These are phyloP conservation scores for Solen grandis DNA, from an alignment of 1,140 invertebrate genomes.

Conservation along the genomic window DNA sequence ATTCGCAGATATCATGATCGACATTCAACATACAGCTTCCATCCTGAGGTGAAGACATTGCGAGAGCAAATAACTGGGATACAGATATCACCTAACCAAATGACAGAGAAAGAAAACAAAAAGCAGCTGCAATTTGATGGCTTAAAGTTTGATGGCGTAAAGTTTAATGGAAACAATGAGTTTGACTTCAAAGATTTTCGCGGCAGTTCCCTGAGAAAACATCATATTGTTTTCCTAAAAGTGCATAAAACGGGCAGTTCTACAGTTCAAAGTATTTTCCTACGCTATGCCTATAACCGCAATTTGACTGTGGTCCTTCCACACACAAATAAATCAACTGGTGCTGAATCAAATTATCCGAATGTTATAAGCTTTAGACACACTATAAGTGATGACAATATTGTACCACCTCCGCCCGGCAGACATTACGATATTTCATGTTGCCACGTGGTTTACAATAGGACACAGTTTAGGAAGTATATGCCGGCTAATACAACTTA, in stretches of 20 bases:
- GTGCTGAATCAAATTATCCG: conserved; percentile 15
- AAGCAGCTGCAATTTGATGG: no score
- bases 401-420: conserved; percentile 41
- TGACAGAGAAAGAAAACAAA: no score
- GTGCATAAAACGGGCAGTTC: conserved; percentile 82
- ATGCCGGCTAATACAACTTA: conserved; percentile 61
- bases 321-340: background rate
- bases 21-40: no score
- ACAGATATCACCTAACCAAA: no score
- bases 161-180: no score
- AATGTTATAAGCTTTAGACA: conserved; percentile 55
- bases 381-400: conserved; percentile 4
- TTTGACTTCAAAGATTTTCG: no score
- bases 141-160: no score
- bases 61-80: no score
- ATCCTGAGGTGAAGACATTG: no score
- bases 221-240: conserved; percentile 53
- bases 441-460: conserved; percentile 64
- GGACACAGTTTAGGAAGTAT: conserved; percentile 38
- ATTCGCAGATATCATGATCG: no score
- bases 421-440: conserved; percentile 64
- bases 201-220: no score
- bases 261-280: conserved; percentile 82
- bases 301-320: conserved; percentile 82
- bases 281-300: conserved; percentile 81